A percentile compares a stretch with the other conserved stretches of the same genome.
phyloP scores from a whole-genome alignment of 2,113 vertebrate genomes.

The Polypterus senegalus region DNA sequence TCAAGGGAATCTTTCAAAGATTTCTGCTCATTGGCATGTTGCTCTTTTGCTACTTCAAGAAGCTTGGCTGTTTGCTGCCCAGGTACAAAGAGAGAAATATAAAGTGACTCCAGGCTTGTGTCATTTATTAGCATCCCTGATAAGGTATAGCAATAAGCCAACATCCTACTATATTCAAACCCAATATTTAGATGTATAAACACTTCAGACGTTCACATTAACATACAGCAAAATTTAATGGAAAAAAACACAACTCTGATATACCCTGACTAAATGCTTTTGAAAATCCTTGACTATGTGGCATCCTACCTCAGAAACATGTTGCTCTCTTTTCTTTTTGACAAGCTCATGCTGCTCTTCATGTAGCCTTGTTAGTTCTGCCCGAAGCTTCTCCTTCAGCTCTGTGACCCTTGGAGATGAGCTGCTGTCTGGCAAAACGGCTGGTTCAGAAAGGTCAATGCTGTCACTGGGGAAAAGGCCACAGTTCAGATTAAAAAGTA shows the following conservation, averaged over 20 bases:
- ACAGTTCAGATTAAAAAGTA: background rate
- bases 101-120: background rate
- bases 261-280: no score
- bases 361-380: constrained; percentile 53
- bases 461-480: constrained; percentile 23
- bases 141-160: no score
- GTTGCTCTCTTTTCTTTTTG: constrained; percentile 74
- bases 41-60: constrained; percentile 71
- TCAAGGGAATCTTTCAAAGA: constrained; percentile 50
- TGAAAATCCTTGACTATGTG: background rate
- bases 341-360: constrained; percentile 52
- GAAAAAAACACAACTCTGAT: no score
- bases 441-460: constrained; percentile 15
- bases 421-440: constrained; percentile 10
- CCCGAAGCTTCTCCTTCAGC: constrained; percentile 62
- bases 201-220: no score
- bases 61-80: constrained; percentile 72
- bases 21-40: constrained; percentile 65
- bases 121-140: no score
- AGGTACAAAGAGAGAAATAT: background rate
- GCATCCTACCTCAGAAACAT: constrained; percentile 56
- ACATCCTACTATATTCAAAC: no score
- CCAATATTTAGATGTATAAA: no score
- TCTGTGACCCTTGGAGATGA: constrained; percentile 37
- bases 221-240: no score